Percentiles rank a stretch among this genome's conserved stretches.
Evolutionary conservation across 2,113 vertebrate genomes (phyloP).

Genomic region (Atlantisia rogersi): DNA sequence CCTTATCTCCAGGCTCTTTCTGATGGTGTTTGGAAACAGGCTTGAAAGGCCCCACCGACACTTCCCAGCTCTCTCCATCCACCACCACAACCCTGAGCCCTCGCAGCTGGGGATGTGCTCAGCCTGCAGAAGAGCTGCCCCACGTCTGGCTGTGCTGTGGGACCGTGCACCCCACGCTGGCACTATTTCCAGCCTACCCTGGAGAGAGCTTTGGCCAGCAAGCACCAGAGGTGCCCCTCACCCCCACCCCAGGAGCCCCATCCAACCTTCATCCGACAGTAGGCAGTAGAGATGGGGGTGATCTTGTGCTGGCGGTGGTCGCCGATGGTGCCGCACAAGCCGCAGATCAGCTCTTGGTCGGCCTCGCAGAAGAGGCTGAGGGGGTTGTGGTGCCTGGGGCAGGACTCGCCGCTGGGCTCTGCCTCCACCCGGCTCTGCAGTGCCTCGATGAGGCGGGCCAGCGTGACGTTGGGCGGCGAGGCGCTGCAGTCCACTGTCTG

Average conservation of each 20-base stretch:
- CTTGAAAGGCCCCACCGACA: not conserved
- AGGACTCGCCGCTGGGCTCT: conserved; percentile 58
- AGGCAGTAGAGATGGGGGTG: conserved; percentile 76
- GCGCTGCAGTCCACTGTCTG: conserved; percentile 73
- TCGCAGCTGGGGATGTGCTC: not conserved
- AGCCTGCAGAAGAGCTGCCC: not conserved
- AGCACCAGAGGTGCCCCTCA: not conserved
- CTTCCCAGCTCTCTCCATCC: not conserved
- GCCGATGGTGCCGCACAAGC: conserved; percentile 85
- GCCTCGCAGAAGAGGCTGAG: conserved; percentile 88
- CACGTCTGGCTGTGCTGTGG: not conserved
- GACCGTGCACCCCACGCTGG: not conserved
- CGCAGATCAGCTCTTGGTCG: conserved; percentile 83
- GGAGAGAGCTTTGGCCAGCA: not conserved
- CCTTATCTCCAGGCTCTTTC: conserved; percentile 2
- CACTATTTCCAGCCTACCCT: not conserved
- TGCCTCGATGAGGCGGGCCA: conserved; percentile 78
- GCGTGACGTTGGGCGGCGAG: conserved; percentile 76
- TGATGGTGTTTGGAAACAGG: not conserved
- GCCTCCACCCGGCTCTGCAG: conserved; percentile 59
- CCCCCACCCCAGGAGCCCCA: not conserved
- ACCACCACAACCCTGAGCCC: not conserved
- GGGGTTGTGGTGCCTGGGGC: conserved; percentile 78
- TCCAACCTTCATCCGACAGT: conserved; percentile 86
- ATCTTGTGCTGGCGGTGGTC: conserved; percentile 80